phyloP scores from a whole-genome alignment of 92 coral and sea anemone species.

The Epizoanthus fatuus region DNA sequence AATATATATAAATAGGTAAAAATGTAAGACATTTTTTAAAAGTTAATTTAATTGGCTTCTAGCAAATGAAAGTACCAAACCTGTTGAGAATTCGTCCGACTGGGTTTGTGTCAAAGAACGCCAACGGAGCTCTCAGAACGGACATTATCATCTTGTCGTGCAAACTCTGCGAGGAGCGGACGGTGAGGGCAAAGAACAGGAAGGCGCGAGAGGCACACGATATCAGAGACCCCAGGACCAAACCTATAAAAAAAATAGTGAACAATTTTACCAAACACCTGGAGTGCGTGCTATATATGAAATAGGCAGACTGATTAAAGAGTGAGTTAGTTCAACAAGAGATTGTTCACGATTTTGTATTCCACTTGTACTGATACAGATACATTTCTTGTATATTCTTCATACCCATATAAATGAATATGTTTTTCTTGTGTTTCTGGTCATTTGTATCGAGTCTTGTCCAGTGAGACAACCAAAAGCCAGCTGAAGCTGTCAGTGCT shows the following conservation, averaged over 20 bases:
- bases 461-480: constrained; percentile 17
- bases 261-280: no score
- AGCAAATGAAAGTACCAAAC: neutral
- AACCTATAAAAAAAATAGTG: neutral
- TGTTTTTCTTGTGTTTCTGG: neutral
- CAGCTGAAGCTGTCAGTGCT: neutral
- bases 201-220: neutral
- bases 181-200: neutral
- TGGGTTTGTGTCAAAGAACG: neutral
- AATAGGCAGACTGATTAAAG: no score
- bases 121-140: neutral
- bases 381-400: no score
- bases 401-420: neutral
- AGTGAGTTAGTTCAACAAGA: no score
- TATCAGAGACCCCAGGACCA: neutral
- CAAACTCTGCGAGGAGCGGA: neutral
- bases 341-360: no score
- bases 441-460: neutral
- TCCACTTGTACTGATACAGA: no score
- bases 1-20: no score
- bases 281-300: neutral
- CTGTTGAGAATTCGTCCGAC: neutral
- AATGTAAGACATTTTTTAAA: no score
- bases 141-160: constrained; percentile 1
- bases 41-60: no score